These are phyloP conservation scores for Ciconia maguari DNA, from an alignment of 2,113 vertebrate genomes.

Conservation along the genomic window DNA sequence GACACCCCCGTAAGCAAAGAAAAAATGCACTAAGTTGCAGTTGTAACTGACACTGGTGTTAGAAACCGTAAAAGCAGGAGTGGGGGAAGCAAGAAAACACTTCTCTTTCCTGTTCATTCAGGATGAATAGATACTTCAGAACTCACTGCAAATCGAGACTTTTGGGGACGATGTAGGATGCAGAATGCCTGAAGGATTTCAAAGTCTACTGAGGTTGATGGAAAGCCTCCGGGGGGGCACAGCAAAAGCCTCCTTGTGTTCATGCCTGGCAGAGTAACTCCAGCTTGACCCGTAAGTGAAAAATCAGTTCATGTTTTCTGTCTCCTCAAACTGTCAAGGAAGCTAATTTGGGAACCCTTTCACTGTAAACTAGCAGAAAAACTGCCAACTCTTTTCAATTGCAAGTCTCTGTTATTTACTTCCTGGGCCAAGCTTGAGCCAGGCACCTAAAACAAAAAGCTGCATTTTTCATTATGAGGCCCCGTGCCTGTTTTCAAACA, in stretches of 20 bases:
- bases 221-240: background rate
- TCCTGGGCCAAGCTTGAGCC: background rate
- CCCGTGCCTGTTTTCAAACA: background rate
- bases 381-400: background rate
- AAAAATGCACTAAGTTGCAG: background rate
- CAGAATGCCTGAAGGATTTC: background rate
- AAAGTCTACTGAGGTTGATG: background rate
- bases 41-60: background rate
- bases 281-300: background rate
- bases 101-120: background rate
- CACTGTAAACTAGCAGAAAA: background rate
- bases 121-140: background rate
- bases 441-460: conserved; percentile 30
- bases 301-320: conserved; percentile 9
- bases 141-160: background rate
- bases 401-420: background rate
- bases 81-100: background rate
- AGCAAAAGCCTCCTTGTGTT: background rate
- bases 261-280: background rate
- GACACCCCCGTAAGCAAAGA: background rate
- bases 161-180: background rate
- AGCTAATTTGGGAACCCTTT: background rate
- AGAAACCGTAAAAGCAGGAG: background rate
- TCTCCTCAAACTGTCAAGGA: background rate
- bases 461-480: background rate